These are phyloP conservation scores for Hyperoodon ampullatus DNA, from an alignment of 2,113 vertebrate species.

Conservation along the genomic window DNA sequence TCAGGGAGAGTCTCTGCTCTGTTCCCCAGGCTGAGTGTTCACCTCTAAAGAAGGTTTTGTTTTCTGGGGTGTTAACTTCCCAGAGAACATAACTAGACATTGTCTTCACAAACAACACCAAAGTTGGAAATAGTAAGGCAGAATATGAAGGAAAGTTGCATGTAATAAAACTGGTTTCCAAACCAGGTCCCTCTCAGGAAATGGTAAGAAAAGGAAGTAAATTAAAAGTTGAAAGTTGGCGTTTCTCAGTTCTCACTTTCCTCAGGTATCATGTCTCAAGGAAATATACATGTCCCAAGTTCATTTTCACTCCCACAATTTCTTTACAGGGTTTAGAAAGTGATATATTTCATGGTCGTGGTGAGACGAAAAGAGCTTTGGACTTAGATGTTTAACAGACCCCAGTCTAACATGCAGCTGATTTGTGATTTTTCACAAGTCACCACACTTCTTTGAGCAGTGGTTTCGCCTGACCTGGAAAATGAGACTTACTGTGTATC, in stretches of 20 bases:
- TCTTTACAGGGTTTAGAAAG: not conserved
- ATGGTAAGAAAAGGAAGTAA: not conserved
- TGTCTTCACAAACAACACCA: not conserved
- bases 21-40: not conserved
- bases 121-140: not conserved
- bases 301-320: not conserved
- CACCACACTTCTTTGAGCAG: not conserved
- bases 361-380: not conserved
- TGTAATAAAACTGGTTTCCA: not conserved
- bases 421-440: not conserved
- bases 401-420: not conserved
- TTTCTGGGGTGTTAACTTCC: slow-evolving; percentile 44
- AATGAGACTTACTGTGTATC: not conserved
- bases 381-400: not conserved
- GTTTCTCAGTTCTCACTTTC: not conserved
- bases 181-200: not conserved
- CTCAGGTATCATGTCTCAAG: not conserved
- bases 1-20: not conserved
- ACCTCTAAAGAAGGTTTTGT: not conserved
- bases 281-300: not conserved
- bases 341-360: no score
- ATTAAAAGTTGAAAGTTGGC: not conserved
- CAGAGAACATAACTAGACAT: slow-evolving; percentile 33
- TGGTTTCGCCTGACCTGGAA: not conserved
- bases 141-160: not conserved